Conservation (phyloP, 2,797 vertebrate genomes). For the Lepilemur ruficaudatus region DNA sequence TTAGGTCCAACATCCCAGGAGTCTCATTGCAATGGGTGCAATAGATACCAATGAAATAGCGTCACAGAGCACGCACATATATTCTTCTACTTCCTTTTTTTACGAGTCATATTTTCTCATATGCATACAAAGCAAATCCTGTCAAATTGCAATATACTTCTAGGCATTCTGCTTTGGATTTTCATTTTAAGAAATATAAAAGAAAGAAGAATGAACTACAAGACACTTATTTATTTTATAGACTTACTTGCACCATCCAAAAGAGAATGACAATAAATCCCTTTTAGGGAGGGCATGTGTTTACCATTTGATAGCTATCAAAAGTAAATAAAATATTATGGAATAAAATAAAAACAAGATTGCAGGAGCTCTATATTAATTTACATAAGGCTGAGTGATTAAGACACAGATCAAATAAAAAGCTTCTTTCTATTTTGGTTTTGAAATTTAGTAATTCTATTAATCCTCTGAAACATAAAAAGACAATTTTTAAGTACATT, state of each 20-base stretch:
- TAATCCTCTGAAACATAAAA: slow-evolving; percentile 9
- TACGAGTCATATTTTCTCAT: neutral
- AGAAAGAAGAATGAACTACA: neutral
- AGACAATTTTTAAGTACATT: neutral
- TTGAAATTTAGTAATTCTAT: slow-evolving; percentile 37
- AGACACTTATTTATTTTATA: slow-evolving; percentile 30
- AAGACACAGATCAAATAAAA: neutral
- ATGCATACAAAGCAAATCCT: slow-evolving; percentile 47
- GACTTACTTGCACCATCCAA: neutral
- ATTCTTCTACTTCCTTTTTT: slow-evolving; percentile 8
- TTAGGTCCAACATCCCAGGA: neutral
- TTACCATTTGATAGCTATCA: slow-evolving; percentile 71
- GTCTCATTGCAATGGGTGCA: slow-evolving; percentile 18
- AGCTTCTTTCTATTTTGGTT: neutral
- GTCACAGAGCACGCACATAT: neutral
- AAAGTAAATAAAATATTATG: slow-evolving; percentile 62
- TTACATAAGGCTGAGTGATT: slow-evolving; percentile 8
- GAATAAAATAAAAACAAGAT: slow-evolving; percentile 67
- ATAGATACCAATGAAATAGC: slow-evolving; percentile 43
- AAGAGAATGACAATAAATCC: slow-evolving; percentile 48
- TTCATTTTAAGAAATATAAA: slow-evolving; percentile 56
- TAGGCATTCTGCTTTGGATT: slow-evolving; percentile 34
- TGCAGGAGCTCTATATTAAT: slow-evolving; percentile 44
- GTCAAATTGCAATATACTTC: slow-evolving; percentile 2
- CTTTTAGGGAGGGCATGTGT: slow-evolving; percentile 62